Evolutionary conservation across 2,888 invertebrate species (phyloP).

Genomic region (Euphydryas editha): DNA sequence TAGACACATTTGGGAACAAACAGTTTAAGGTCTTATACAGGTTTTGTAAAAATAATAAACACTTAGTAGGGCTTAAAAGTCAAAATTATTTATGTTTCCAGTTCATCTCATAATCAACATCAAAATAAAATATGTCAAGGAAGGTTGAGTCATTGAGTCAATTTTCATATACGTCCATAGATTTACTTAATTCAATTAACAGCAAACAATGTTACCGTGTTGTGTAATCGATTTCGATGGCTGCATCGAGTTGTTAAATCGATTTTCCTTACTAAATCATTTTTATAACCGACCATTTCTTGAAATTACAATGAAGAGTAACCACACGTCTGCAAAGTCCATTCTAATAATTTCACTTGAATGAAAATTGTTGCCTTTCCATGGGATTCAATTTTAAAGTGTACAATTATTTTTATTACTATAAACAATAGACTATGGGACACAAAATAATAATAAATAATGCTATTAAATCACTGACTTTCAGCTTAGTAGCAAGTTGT

Average conservation of each 20-base stretch:
- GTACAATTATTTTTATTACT: constrained; percentile 38
- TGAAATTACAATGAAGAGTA: constrained; percentile 25
- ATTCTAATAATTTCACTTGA: constrained; percentile 31
- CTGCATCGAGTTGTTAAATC: constrained; percentile 12
- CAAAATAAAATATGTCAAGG: no score
- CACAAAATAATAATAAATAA: constrained; percentile 27
- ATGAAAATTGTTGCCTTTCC: constrained; percentile 39
- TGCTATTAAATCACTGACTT: constrained; percentile 33
- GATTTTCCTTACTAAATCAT: constrained; percentile 17
- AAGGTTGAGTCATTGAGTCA: neutral
- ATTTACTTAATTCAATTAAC: neutral
- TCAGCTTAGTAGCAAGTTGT: constrained; percentile 8
- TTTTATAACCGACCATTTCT: constrained; percentile 24
- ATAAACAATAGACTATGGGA: constrained; percentile 36
- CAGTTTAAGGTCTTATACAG: no score
- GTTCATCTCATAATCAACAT: no score
- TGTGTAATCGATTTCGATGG: constrained; percentile 3
- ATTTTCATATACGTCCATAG: neutral
- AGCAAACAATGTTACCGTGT: neutral
- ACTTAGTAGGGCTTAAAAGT: no score
- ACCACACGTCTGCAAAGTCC: constrained; percentile 25
- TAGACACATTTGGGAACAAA: no score
- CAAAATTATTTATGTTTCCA: no score
- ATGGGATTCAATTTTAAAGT: constrained; percentile 42
- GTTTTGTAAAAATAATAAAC: no score